Evolutionary conservation across 2,797 vertebrate species (phyloP), one percentile per base, ranked within the genome.

Genomic region (Gallinago stenura): DNA sequence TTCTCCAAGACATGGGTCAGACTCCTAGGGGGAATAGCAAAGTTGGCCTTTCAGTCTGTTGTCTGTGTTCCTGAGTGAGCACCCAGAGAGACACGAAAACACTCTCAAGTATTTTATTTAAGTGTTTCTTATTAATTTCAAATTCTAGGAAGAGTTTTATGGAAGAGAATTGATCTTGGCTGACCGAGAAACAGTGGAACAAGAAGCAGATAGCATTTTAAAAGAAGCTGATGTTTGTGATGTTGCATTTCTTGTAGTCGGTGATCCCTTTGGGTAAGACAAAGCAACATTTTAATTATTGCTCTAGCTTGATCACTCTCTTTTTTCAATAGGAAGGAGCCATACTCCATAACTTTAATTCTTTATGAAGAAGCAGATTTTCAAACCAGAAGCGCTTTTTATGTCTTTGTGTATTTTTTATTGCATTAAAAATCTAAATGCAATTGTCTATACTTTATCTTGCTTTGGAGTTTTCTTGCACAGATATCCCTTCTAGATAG

Each of bases 211-310:
- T 37, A 97, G 97, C 92, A 99, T 99, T 97, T 98, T 99, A 80
- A 98, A 98, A 83, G 99, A 98, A 46, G 99, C 99, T 4, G 98
- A 98, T 75, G 93, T 95, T 50, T 98, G 83, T 50, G 99, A 99
- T 50, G 98, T 99, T 10, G 99, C 98, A 2, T 99, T 99, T 94
- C 98, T 99, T 87, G 99, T 99, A 81, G 99, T 99, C 94, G 99
- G 99, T 5, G 99, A 99, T 97, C 99, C 99, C 11, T 99, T 99
- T 79, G 99, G 99, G 99, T 99, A 98, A 99, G 99, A 91, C 21
- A 71, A 68, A 83, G 58, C 83, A 90, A 75, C 7, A 4, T 78
- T 88, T 89, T 62, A 53, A 73, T 45, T 92, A 84, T 30, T 94
- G 43, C 65, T 91, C 26, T 56, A 56, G 35, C 33, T 60, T 89